phyloP scores from a whole-genome alignment of 2,797 vertebrate species.

The Triplophysa bombifrons region DNA sequence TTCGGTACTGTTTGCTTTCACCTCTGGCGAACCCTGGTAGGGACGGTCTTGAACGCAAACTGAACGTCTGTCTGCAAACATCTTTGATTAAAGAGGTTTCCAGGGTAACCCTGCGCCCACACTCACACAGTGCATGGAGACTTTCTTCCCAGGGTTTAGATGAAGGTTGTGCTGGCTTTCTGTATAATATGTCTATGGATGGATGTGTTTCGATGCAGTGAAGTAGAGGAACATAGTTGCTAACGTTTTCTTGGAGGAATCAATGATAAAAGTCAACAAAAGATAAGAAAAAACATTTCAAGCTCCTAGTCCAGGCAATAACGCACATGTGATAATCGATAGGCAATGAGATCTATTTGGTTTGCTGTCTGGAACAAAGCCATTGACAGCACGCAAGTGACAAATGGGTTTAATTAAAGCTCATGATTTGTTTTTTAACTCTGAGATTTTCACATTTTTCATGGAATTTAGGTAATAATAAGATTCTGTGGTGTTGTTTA shows the following conservation, averaged over 20 bases:
- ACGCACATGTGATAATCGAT: background rate
- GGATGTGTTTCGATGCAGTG: background rate
- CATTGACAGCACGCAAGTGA: background rate
- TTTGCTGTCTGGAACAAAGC: background rate
- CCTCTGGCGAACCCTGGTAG: constrained; percentile 14
- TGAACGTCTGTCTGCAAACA: constrained; percentile 28
- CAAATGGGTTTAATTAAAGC: background rate
- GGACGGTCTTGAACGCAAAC: background rate
- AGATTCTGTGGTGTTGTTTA: background rate
- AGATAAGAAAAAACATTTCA: background rate
- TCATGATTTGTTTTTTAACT: background rate
- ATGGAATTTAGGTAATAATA: background rate
- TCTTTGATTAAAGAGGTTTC: constrained; percentile 19
- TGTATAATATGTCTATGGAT: background rate
- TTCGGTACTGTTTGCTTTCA: constrained; percentile 22
- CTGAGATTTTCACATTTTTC: background rate
- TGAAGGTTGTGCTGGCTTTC: background rate
- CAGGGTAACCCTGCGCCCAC: constrained; percentile 16
- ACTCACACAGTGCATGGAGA: background rate
- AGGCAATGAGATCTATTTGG: background rate
- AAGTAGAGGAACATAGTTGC: background rate
- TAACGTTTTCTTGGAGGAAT: too few relatives aligned
- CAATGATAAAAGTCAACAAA: background rate
- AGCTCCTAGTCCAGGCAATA: background rate
- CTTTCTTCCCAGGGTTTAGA: constrained; percentile 19